Conservation (phyloP, 2,797 vertebrate genomes). For the Bovichtus variegatus region DNA sequence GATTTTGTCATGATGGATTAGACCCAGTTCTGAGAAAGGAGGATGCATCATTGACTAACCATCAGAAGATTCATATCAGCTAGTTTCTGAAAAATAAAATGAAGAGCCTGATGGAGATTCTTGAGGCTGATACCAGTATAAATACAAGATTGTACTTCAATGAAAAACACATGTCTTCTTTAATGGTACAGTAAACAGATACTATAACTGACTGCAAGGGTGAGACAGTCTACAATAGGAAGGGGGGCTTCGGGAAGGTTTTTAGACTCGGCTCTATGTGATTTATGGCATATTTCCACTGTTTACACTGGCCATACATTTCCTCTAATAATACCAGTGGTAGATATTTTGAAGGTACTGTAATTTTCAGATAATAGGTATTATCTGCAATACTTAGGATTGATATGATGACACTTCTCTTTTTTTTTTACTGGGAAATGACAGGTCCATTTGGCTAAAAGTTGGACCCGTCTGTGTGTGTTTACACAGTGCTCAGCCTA, state of each 20-base stretch:
- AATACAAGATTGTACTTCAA: not conserved
- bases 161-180: not conserved
- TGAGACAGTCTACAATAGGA: not conserved
- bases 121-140: not conserved
- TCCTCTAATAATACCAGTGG: not conserved
- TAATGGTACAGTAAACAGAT: not conserved
- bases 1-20: constrained; percentile 34
- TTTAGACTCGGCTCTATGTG: not conserved
- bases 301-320: not conserved
- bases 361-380: not conserved
- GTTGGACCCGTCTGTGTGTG: constrained; percentile 35
- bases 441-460: constrained; percentile 15
- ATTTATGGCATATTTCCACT: not conserved
- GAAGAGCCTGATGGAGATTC: not conserved
- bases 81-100: not conserved
- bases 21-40: not conserved
- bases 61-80: constrained; percentile 17
- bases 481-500: constrained; percentile 50
- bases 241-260: rapidly evolving
- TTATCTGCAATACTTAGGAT: not conserved
- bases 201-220: not conserved
- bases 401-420: no score
- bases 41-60: constrained; percentile 15
- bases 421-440: constrained; percentile 49
- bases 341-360: not conserved